Evolutionary conservation across 2,888 invertebrate genomes (phyloP).

Genomic region (Malacosoma neustria): DNA sequence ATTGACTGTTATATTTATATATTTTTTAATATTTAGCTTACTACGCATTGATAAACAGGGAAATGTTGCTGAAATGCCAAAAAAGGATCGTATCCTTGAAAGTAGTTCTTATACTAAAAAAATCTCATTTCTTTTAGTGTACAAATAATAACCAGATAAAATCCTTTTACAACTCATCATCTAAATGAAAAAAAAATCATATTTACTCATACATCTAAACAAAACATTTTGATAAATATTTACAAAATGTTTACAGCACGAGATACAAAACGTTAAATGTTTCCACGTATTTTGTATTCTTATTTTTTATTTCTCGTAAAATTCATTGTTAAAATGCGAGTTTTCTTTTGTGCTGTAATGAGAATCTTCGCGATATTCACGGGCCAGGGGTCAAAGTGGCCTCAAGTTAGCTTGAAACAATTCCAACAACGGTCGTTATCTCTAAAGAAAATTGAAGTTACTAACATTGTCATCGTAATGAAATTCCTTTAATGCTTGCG

Average conservation of each 20-base stretch:
- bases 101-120: no score
- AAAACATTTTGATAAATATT: background rate
- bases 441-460: conserved; percentile 56
- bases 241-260: background rate
- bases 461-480: conserved; percentile 64
- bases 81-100: no score
- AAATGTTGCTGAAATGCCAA: no score
- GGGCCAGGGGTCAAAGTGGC: conserved; percentile 63
- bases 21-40: no score
- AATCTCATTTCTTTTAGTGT: no score
- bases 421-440: conserved; percentile 56
- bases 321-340: conserved; percentile 28
- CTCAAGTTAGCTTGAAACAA: conserved; percentile 53
- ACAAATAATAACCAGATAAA: no score
- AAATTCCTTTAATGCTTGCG: conserved; percentile 38
- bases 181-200: no score
- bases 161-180: no score
- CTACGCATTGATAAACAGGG: no score
- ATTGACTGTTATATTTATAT: no score
- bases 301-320: background rate
- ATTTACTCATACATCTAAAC: no score
- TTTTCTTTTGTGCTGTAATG: conserved; percentile 52
- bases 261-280: background rate
- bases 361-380: conserved; percentile 56
- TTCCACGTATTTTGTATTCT: background rate